Percentiles rank a stretch among this genome's conserved stretches.
These are phyloP conservation scores for Anagyrus pseudococci DNA, from an alignment of 2,888 invertebrate species.

Conservation along the genomic window DNA sequence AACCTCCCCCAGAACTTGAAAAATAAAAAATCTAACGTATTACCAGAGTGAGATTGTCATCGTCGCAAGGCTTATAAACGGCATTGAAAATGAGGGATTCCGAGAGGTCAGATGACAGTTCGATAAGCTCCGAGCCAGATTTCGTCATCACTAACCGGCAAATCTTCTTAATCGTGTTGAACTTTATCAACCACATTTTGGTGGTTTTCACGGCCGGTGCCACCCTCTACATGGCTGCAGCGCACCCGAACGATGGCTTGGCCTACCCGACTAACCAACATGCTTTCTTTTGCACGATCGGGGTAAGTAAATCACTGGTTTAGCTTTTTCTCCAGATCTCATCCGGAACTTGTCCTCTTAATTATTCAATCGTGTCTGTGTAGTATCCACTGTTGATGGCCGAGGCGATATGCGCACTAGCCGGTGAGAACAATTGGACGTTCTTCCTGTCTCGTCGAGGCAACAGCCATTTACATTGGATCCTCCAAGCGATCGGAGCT, in stretches of 20 bases:
- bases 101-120: neutral
- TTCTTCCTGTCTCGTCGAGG: conserved; percentile 44
- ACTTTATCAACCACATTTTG: neutral
- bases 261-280: conserved; percentile 35
- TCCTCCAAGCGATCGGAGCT: conserved; percentile 65
- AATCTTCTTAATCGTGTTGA: neutral
- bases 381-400: conserved; percentile 57
- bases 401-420: conserved; percentile 49
- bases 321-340: neutral
- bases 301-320: too few species aligned
- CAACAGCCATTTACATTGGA: conserved; percentile 63
- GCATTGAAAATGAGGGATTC: too few species aligned
- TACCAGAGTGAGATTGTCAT: too few species aligned
- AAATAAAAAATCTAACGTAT: too few species aligned
- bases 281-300: conserved; percentile 40
- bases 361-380: neutral
- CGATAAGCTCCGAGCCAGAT: neutral
- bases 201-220: neutral
- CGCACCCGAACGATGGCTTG: conserved; percentile 30
- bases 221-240: conserved; percentile 5
- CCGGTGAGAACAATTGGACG: conserved; percentile 48
- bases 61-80: too few species aligned
- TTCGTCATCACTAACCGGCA: neutral
- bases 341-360: neutral
- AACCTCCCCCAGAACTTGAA: too few species aligned